Base-by-base conservation (phyloP, 2,888 invertebrate genomes). In the Drosophila sordidapex region DNA sequence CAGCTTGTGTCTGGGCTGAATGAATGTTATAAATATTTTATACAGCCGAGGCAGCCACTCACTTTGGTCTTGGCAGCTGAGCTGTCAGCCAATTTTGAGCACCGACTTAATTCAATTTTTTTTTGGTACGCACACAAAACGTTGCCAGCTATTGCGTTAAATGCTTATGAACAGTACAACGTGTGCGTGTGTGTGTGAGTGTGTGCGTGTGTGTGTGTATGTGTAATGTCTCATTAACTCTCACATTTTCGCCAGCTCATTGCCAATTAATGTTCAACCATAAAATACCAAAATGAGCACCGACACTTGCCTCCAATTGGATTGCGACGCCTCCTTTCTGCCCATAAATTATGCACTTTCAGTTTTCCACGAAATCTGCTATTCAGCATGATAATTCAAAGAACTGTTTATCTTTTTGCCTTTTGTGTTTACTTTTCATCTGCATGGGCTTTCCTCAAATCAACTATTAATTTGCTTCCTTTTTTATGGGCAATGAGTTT, bases 371-470 rank as follows among this genome's bases (percentile, higher is more conserved):
- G 53, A 61, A 72, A 67, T 58, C 63, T 62, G 67, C 63, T 58
- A 78, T 64, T 75, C 66, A 70, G 72, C 87, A 70, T 78, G 75
- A 72, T 70, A 81, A 62, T 75, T 84, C 84, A 61, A 57, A 52
- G 49, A 74, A 53, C 59, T 43, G 15, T 49, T 49, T 66, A 56
- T 67, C 51, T 43, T 48, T 48, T 53, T 27, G 33, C 29, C 53
- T 38, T 53, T 63, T 61, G 49, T 83, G 33, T 67, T 68, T 38
- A 15, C 15, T 40, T 79, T 60, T 59, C 54, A 70, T 79, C 49
- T 46, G 10, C 51, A 46, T 13, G 21, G 46, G 21, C 7, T 7
- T 8, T 8, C 8, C 46, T 46, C 27, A 46, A 46, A 46, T 25
- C 15, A 25, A 8, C 25, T 46, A 46, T 25, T 15, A 15, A 25